Conservation (phyloP, 2,797 vertebrate species). For the Caiman crocodilus region DNA sequence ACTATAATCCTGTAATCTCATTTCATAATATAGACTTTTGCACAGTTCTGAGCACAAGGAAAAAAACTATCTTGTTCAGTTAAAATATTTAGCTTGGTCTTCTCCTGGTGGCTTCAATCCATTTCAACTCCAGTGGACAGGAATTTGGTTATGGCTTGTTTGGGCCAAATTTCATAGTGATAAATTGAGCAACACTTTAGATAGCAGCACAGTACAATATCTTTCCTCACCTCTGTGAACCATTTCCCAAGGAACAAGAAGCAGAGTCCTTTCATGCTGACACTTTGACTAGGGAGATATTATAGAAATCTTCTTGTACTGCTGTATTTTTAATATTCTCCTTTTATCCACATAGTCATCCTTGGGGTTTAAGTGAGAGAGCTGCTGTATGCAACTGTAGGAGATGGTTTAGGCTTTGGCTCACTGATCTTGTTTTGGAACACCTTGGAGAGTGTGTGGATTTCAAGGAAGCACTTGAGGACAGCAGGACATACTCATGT, state of each 20-base stretch:
- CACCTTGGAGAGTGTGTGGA: neutral
- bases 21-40: neutral
- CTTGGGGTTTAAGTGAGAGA: neutral
- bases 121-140: conserved; percentile 47
- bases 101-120: conserved; percentile 49
- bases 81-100: conserved; percentile 64
- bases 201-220: neutral
- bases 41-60: conserved; percentile 5
- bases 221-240: neutral
- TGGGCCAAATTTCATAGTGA: conserved; percentile 41
- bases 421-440: conserved; percentile 44
- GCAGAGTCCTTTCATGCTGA: neutral
- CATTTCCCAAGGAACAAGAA: neutral
- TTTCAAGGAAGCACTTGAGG: conserved; percentile 33
- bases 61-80: neutral
- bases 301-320: neutral
- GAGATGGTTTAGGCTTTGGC: conserved; percentile 6
- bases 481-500: conserved; percentile 31
- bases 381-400: neutral
- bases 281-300: neutral
- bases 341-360: neutral
- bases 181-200: conserved; percentile 52
- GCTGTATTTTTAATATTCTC: conserved; percentile 8
- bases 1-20: neutral
- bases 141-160: conserved; percentile 37